Evolutionary conservation across 2,888 invertebrate genomes (phyloP), one percentile per base, ranked within the genome.

Genomic region (Antitype chi): DNA sequence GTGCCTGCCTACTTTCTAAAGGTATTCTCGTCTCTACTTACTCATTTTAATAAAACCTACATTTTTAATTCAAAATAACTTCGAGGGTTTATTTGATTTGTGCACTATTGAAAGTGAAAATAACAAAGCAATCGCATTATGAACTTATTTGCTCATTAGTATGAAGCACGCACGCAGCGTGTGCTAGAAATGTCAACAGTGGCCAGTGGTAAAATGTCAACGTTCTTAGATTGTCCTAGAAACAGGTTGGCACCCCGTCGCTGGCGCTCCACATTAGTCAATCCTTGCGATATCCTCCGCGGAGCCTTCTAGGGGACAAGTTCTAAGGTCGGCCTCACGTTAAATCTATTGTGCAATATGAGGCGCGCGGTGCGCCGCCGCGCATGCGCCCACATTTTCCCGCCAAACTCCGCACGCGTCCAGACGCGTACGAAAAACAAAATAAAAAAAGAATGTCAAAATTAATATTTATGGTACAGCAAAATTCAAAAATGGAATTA

Each of bases 371-470:
- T 89, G 90, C 89, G 86, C 85, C 79, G 91, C 91, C 91, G 94
- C 94, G 93, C 94, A 91, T 91, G 94, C 95, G 93, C 93, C 81
- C 84, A 90, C 95, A 95, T 94, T 95, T 95, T 95, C 95, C 94
- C 95, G 95, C 95, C 94, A 94, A 92, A 92, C 95, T 90, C 90
- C 91, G 92, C 90, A 87, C 90, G 93, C 91, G 93, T 87, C 88
- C 88, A 92, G 91, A 89, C 94, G 93, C 93, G 91, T 92, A 86
- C 84, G 74, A 88, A 89, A 90, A 89, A 43, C 43, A 88, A 88
- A 86, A 87, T 86, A 85, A 81, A 84, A 86, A 85, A 75, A 73
- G 70, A 78, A 81, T 74, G 74, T 67, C 28, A 78, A 78, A 76
- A 13, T 0, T 70, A 80, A 80, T 84, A 79, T 81, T 78, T 81